Conservation (phyloP, 2,797 vertebrate species). For the Cuculus canorus region DNA sequence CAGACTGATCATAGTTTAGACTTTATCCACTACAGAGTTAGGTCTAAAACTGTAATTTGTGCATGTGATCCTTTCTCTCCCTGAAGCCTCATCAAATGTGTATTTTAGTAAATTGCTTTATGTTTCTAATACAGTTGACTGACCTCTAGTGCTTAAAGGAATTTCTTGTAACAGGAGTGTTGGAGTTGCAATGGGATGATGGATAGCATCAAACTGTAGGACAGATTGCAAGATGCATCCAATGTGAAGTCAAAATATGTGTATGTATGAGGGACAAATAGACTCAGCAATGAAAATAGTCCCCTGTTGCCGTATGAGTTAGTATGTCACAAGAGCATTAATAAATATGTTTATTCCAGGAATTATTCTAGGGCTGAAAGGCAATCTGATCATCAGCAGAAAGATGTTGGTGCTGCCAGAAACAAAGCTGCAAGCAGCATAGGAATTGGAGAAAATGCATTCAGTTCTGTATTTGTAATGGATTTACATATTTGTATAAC, state of each 20-base stretch:
- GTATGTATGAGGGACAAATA: background rate
- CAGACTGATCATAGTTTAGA: background rate
- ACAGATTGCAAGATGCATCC: background rate
- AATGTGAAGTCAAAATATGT: background rate
- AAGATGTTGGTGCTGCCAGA: constrained; percentile 41
- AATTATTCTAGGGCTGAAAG: background rate
- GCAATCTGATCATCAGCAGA: constrained; percentile 20
- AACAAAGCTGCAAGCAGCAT: constrained; percentile 20
- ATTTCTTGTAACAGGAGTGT: constrained; percentile 14
- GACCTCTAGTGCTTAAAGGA: constrained; percentile 40
- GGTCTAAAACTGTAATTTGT: background rate
- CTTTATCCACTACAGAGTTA: background rate
- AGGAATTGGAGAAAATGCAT: constrained; percentile 48
- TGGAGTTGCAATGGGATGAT: background rate
- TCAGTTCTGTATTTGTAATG: constrained; percentile 1
- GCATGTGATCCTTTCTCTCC: background rate
- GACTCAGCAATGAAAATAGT: background rate
- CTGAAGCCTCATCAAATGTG: background rate
- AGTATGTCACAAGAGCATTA: constrained; percentile 2
- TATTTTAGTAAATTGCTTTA: background rate
- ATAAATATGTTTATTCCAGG: constrained; percentile 19
- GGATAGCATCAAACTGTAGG: background rate
- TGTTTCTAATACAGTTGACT: constrained; percentile 6
- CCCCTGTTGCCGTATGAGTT: constrained; percentile 4
- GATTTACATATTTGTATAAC: constrained; percentile 41